Evolutionary conservation across 1,140 invertebrate species (phyloP), one percentile per base, ranked within the genome.

Genomic region (Agrilus planipennis): DNA sequence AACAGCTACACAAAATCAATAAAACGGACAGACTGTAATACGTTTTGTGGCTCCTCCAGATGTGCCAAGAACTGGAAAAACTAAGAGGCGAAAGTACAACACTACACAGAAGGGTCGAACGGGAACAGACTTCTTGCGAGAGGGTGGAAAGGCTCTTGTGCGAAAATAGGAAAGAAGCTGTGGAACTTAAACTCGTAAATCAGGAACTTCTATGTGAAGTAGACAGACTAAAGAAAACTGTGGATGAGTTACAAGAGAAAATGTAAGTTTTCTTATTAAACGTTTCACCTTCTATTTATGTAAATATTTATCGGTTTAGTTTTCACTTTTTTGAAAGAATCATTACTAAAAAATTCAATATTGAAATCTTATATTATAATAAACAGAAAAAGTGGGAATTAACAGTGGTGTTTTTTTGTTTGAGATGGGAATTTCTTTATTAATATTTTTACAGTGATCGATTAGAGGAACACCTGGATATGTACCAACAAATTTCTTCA

Each of bases 141-240:
- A 58, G 60, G n/a, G 50, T 74, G 25, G 69, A 75, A 49, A 63
- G 57, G 27, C 44, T 73, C 2, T 46, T 75, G 4, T 60, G 63
- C 23, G 62, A 67, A 39, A 58, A 65, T 0, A 61, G 71, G 38
- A 62, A 68, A 30, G 70, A 75, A 42, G 60, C 65, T 1, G 63
- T 72, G n/a, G 62, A 66, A 12, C 60, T 60, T 10, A 64, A 67
- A 34, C 31, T 68, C 1, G 46, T 53, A 0, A 70, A 70, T 53
- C 64, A 71, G 27, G 69, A 73, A 42, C 46, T 73, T 1, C 58
- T 70, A 36, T 57, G 54, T n/a, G 69, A 73, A 47, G 54, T 74
- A 14, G 44, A 52, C 4, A 57, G 54, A 34, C 42, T 71, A 3
- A 68, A 67, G 29, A 49, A 60, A 16, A 67, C 67, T 42, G 53